phyloP scores from a whole-genome alignment of 1,140 invertebrate species.

The Drosophila repletoides region DNA sequence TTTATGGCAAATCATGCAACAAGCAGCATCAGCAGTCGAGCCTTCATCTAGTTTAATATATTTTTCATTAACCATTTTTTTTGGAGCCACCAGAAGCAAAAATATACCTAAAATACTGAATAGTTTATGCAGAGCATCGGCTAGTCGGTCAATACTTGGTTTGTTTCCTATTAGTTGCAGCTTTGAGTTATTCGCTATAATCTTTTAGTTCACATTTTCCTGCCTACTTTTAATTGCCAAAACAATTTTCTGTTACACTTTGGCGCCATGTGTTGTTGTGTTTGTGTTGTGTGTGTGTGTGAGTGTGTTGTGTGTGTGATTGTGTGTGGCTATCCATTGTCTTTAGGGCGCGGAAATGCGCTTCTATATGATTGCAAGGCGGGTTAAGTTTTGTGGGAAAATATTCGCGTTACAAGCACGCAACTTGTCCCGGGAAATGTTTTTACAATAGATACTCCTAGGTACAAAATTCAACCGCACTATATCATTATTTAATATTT shows the following conservation, averaged over 20 bases:
- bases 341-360: constrained; percentile 48
- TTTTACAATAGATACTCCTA: not conserved
- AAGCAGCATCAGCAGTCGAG: no score
- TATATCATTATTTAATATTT: no score
- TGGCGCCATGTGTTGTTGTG: constrained; percentile 50
- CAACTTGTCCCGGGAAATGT: constrained; percentile 31
- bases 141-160: no score
- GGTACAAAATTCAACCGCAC: no score
- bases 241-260: constrained; percentile 56
- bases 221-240: constrained; percentile 72
- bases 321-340: constrained; percentile 41
- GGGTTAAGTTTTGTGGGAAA: constrained; percentile 41
- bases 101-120: no score
- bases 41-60: no score
- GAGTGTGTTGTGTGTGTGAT: not conserved
- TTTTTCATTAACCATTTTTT: no score
- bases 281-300: not conserved
- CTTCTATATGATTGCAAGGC: constrained; percentile 44
- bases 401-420: constrained; percentile 36
- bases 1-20: no score
- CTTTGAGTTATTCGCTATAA: constrained; percentile 45
- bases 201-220: constrained; percentile 55
- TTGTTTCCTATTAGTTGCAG: no score
- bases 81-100: no score
- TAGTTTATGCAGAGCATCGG: no score